phyloP scores from a whole-genome alignment of 2,113 vertebrate species.

The Isichthys henryi region DNA sequence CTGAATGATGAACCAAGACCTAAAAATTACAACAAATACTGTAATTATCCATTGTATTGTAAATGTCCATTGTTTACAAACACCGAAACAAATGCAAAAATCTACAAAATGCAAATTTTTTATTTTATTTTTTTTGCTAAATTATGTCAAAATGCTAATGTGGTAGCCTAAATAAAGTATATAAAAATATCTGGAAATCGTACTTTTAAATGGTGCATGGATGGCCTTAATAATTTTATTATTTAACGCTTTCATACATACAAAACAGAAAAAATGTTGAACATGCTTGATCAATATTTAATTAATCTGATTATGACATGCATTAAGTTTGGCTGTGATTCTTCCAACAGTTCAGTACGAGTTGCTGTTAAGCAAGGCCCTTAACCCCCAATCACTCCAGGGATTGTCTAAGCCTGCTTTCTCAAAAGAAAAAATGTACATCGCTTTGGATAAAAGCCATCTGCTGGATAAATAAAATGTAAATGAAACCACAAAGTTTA shows the following conservation, averaged over 20 bases:
- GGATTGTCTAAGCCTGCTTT: neutral
- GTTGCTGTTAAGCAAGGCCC: neutral
- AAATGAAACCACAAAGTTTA: neutral
- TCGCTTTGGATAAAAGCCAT: neutral
- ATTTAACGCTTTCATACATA: neutral
- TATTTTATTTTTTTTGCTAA: no score
- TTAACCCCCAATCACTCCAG: neutral
- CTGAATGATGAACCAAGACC: neutral
- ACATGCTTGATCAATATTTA: neutral
- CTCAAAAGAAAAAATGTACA: neutral
- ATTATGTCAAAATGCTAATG: neutral
- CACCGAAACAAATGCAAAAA: neutral
- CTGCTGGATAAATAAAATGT: neutral
- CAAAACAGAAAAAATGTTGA: neutral
- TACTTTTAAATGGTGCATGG: neutral
- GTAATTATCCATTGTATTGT: neutral
- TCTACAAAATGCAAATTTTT: no score
- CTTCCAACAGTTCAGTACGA: neutral
- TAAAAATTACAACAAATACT: neutral
- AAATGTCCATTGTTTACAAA: neutral
- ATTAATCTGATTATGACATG: neutral
- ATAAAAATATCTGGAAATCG: neutral
- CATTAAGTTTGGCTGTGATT: neutral
- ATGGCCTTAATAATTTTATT: neutral
- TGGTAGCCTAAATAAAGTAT: no score